Percentiles rank a stretch among this genome's conserved stretches.
phyloP scores from a whole-genome alignment of 2,797 vertebrate species.

The Spinibarbus caldwelli region DNA sequence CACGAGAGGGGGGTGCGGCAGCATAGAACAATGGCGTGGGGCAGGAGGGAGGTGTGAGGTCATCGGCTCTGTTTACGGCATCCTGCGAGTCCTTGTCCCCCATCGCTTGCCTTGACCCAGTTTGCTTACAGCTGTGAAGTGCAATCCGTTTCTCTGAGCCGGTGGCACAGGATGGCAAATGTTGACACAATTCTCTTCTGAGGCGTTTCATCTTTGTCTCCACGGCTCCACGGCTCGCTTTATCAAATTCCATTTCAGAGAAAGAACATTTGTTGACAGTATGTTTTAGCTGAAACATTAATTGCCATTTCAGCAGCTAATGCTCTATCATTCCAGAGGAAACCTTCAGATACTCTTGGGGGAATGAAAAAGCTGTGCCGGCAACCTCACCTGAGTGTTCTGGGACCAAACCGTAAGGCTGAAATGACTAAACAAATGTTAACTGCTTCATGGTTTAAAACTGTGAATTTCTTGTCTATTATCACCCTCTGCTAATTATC shows the following conservation, averaged over 20 bases:
- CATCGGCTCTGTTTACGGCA: slow-evolving; percentile 41
- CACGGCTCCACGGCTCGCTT: neutral
- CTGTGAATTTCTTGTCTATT: neutral
- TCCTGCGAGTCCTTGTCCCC: slow-evolving; percentile 34
- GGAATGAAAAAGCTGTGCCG: slow-evolving; percentile 56
- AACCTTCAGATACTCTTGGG: slow-evolving; percentile 50
- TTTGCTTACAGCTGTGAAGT: slow-evolving; percentile 19
- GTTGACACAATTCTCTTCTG: slow-evolving; percentile 32
- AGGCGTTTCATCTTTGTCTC: slow-evolving; percentile 33
- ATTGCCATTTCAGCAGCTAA: slow-evolving; percentile 67
- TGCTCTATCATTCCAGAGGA: slow-evolving; percentile 65
- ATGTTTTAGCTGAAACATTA: slow-evolving; percentile 58
- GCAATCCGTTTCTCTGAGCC: slow-evolving; percentile 14
- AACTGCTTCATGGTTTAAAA: neutral
- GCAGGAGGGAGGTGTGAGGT: slow-evolving; percentile 49
- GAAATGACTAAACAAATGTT: neutral
- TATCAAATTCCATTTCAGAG: slow-evolving; percentile 29
- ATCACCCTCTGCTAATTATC: neutral
- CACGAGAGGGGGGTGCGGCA: slow-evolving; percentile 25
- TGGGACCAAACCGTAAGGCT: slow-evolving; percentile 54
- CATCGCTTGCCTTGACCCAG: slow-evolving; percentile 40
- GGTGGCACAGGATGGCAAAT: slow-evolving; percentile 30
- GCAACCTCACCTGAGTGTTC: slow-evolving; percentile 66
- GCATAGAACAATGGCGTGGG: slow-evolving; percentile 40
- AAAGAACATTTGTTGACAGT: slow-evolving; percentile 57